These are phyloP conservation scores for Dendrocincla fuliginosa DNA, from an alignment of 2,797 vertebrate species.

Conservation along the genomic window DNA sequence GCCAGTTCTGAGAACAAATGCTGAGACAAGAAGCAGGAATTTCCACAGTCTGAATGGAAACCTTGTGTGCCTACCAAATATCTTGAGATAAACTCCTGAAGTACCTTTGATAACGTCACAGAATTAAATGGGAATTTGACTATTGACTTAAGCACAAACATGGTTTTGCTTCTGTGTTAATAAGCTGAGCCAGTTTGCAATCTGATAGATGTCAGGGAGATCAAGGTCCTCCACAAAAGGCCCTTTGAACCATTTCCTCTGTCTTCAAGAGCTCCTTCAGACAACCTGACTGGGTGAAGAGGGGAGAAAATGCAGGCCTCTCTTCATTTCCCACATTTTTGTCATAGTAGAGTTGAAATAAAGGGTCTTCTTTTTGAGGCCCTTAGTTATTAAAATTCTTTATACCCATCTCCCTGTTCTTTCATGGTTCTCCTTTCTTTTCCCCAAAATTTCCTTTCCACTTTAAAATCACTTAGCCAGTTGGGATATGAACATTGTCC, in stretches of 20 bases:
- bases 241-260: conserved; percentile 21
- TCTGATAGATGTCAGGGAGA: not conserved
- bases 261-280: conserved; percentile 51
- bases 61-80: not conserved
- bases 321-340: conserved; percentile 37
- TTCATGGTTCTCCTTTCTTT: not conserved
- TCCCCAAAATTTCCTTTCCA: not conserved
- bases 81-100: conserved; percentile 40
- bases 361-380: not conserved
- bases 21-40: not conserved
- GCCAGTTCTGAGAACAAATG: not conserved
- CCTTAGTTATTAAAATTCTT: not conserved
- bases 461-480: not conserved
- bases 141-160: not conserved
- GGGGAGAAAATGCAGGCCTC: conserved; percentile 11
- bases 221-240: conserved; percentile 2
- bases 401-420: not conserved
- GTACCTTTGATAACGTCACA: conserved; percentile 16
- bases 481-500: not conserved
- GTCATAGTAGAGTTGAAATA: not conserved
- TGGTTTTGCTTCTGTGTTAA: not conserved
- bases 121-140: not conserved
- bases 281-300: conserved; percentile 25
- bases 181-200: not conserved
- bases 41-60: conserved; percentile 26